Base-by-base conservation (phyloP, 1,140 invertebrate genomes). In the Papilio xuthus region DNA sequence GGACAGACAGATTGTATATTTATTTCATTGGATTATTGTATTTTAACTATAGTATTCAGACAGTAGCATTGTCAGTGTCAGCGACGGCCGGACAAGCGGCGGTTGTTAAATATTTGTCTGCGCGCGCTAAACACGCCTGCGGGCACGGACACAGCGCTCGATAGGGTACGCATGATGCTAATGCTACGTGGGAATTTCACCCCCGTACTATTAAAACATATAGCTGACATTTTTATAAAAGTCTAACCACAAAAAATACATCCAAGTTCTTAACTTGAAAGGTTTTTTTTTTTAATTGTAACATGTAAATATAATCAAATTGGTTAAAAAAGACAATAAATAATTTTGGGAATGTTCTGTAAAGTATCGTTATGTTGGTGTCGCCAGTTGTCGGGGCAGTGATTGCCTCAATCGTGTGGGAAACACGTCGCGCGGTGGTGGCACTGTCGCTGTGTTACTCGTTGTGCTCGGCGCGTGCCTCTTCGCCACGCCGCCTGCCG, bases 371-470 rank as follows among this genome's bases (percentile, higher is more conserved):
- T n/a, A 26, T 28, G 50, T 74, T 83, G 71, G 81, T 72, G 42
- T 42, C 53, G 18, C 20, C 32, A 73, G 12, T 18, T 47, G 70
- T 60, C 15, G 50, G 26, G 81, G 23, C 79, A 83, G 75, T 72
- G 84, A 92, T 92, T 92, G 85, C 85, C 86, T 86, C 88, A 92
- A 92, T 92, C 86, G 86, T 89, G 72, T 26, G 47, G 78, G 78
- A 89, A 89, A 86, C 89, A 92, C 89, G 89, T n/a, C 85, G 83
- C 85, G 88, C 85, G 88, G 89, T 88, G 82, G 80, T 80, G 80
- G 70, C 78, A 78, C 70, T 77, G 78, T 37, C 79, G 81, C 70
- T 74, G 67, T 53, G 28, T 7, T 37, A 37, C 32, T 26, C 79
- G 81, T 63, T 77, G 56, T 53, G 23, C 32, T 50, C 37, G 41